Evolutionary conservation across 2,113 vertebrate species (phyloP).

Genomic region (Tautogolabrus adspersus): DNA sequence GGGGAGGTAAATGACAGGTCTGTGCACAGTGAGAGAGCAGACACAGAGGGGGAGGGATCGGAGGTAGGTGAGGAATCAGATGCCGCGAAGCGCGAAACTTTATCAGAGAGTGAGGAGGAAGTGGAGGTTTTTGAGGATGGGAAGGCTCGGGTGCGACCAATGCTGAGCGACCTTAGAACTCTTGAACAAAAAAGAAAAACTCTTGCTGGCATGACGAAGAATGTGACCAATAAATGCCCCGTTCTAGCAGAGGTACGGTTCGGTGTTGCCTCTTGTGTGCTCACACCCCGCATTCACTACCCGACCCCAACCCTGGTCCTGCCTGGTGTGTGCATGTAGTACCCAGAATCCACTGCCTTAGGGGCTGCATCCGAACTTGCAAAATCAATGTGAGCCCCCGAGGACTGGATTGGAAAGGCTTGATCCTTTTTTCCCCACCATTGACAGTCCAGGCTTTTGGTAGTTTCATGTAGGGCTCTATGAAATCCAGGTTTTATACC

Average conservation of each 20-base stretch:
- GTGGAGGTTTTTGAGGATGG: slow-evolving; percentile 37
- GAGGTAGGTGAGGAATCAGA: slow-evolving; percentile 41
- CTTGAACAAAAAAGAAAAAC: slow-evolving; percentile 6
- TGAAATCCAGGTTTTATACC: not conserved
- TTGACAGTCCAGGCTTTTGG: not conserved
- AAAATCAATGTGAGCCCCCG: slow-evolving; percentile 46
- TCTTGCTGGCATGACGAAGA: slow-evolving; percentile 36
- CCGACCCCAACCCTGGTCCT: not conserved
- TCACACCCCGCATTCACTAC: not conserved
- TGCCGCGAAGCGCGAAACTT: not conserved
- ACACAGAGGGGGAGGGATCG: slow-evolving; percentile 17
- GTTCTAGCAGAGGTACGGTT: slow-evolving; percentile 75
- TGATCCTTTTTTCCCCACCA: not conserved
- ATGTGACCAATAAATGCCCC: slow-evolving; percentile 24
- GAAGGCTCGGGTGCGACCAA: not conserved
- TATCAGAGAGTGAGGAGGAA: slow-evolving; percentile 49
- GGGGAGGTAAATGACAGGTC: slow-evolving; percentile 40
- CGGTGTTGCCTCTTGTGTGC: slow-evolving; percentile 55
- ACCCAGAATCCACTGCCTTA: slow-evolving; percentile 55
- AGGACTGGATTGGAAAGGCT: slow-evolving; percentile 68
- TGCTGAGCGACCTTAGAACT: not conserved
- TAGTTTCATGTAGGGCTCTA: not conserved
- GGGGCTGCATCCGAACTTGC: slow-evolving; percentile 44
- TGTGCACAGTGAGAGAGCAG: slow-evolving; percentile 44
- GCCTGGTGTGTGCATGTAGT: slow-evolving; percentile 35